Percentiles rank a stretch among this genome's conserved stretches.
Conservation (phyloP, 1,140 invertebrate genomes). For the Diploscapter pachys region DNA sequence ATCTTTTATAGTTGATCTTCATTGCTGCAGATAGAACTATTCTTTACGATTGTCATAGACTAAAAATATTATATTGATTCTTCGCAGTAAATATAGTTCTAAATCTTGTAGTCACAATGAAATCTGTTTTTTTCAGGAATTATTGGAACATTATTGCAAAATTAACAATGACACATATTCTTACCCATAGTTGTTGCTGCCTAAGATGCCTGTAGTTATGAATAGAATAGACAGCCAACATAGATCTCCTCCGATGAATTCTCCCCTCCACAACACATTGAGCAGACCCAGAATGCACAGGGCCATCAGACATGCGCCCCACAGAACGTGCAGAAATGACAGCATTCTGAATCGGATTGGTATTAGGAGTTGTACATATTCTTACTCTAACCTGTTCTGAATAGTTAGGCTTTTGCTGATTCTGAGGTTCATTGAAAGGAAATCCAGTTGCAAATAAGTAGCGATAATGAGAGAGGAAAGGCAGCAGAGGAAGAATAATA, state of each 20-base stretch:
- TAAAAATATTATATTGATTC: not conserved
- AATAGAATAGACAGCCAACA: slow-evolving; percentile 54
- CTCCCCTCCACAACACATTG: slow-evolving; percentile 54
- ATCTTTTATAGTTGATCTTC: not conserved
- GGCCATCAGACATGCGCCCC: slow-evolving; percentile 48
- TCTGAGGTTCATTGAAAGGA: slow-evolving; percentile 30
- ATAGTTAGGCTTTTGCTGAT: slow-evolving; percentile 28
- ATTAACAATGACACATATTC: slow-evolving; percentile 1
- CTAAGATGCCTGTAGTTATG: slow-evolving; percentile 47
- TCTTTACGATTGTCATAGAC: not conserved
- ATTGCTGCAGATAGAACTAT: not conserved
- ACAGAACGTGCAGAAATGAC: slow-evolving; percentile 50
- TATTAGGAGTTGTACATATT: not conserved
- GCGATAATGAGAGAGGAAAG: slow-evolving; percentile 46
- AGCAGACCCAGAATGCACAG: slow-evolving; percentile 49
- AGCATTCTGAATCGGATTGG: slow-evolving; percentile 35
- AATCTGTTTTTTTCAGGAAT: not conserved
- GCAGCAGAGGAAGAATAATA: slow-evolving; percentile 45
- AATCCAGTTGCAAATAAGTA: slow-evolving; percentile 41
- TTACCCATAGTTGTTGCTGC: slow-evolving; percentile 31
- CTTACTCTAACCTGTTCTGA: slow-evolving; percentile 18
- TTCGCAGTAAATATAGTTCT: too few relatives aligned
- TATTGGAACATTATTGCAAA: not conserved
- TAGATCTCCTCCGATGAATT: slow-evolving; percentile 54
- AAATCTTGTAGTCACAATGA: too few relatives aligned